Evolutionary conservation across 2,113 vertebrate genomes (phyloP).

Genomic region (Speoplatyrhinus poulsoni): DNA sequence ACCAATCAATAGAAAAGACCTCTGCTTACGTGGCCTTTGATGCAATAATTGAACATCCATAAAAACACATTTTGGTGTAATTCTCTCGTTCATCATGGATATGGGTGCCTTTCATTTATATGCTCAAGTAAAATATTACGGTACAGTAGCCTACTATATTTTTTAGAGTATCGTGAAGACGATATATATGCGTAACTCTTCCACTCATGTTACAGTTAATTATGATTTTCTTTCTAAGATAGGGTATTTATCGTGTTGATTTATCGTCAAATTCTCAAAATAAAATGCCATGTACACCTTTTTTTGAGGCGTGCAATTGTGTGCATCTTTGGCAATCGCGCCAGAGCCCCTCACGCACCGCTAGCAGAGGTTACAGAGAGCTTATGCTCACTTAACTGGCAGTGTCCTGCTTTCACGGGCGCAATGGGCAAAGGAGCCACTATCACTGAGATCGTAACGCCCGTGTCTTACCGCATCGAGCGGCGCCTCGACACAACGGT

Average conservation of each 20-base stretch:
- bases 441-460: background rate
- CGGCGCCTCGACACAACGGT: background rate
- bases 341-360: too few relatives aligned
- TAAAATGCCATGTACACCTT: background rate
- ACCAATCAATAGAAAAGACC: slow-evolving; percentile 6
- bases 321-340: too few relatives aligned
- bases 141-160: too few relatives aligned
- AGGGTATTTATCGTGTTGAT: too few relatives aligned
- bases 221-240: too few relatives aligned
- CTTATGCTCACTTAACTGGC: too few relatives aligned
- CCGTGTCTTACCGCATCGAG: too few relatives aligned
- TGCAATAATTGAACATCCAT: slow-evolving; percentile 4
- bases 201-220: background rate
- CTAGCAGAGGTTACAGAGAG: too few relatives aligned
- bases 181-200: background rate
- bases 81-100: background rate
- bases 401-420: too few relatives aligned
- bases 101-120: background rate
- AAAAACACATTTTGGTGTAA: background rate
- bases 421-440: background rate
- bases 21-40: background rate
- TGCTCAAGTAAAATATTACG: too few relatives aligned
- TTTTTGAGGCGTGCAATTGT: background rate
- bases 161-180: background rate
- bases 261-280: too few relatives aligned